Evolutionary conservation across 2,888 invertebrate genomes (phyloP), one percentile per base, ranked within the genome.

Genomic region (Zeuzera pyrina): DNA sequence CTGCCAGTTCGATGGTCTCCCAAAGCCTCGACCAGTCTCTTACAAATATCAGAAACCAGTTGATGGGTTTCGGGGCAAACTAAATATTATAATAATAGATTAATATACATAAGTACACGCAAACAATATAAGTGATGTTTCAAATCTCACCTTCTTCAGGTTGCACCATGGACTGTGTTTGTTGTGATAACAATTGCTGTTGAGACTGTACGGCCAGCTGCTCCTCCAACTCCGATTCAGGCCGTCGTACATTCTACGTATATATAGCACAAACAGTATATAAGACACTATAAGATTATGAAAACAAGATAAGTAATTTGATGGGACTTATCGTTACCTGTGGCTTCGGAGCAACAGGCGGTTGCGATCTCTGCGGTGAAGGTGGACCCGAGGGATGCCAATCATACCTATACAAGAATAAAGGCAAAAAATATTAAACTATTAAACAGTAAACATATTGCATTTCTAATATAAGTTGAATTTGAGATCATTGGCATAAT

Each of bases 281-380:
- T 25, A 15, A 34, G 29, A 23, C n/a, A n/a, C n/a, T 30, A 25
- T 8, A 26, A 42, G 43, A 12, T 29, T 30, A 27, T 31, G 15
- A n/a, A n/a, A n/a, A n/a, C n/a, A n/a, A n/a, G n/a, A n/a, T n/a
- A n/a, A n/a, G n/a, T n/a, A n/a, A n/a, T n/a, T n/a, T n/a, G n/a
- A n/a, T n/a, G n/a, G n/a, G n/a, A n/a, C n/a, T n/a, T n/a, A n/a
- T n/a, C n/a, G n/a, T 38, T 49, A 76, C 72, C 52, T 74, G 73
- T 31, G 87, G 87, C 64, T 88, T 85, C 3, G 87, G 85, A 25
- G 87, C 85, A 27, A 86, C 77, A 7, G 88, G 85, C 12, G 87
- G 84, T 32, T 85, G 81, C 13, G 79, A 70, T 31, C 85, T 66
- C 25, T 78, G 85, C 35, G 85, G 87, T 1, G 84, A 84, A 10